Base-by-base conservation (phyloP, 1,140 invertebrate genomes). In the Saccostrea glomerata region DNA sequence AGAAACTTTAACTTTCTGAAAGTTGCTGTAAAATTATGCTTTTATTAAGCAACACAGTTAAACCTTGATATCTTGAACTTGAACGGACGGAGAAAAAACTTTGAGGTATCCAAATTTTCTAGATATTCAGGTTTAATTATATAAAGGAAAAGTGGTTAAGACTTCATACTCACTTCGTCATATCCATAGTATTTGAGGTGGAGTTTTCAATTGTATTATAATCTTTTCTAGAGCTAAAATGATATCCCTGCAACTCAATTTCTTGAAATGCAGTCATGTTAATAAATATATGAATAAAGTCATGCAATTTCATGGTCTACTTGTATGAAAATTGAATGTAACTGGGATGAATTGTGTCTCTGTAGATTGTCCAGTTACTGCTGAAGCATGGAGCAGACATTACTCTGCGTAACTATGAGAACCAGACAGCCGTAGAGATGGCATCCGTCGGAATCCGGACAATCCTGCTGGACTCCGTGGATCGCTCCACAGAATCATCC, bases 331-430 rank as follows among this genome's bases (percentile, higher is more conserved):
- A 63, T 63, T 63, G 58, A 63, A 63, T 63, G 58, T n/a, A 63
- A 4, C 58, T 60, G 58, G 4, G 23, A 13, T 73, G 12, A 13
- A 73, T 25, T 30, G 4, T 11, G 15, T 77, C 4, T 13, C 89
- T 91, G 9, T 91, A 95, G 94, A 93, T 93, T 89, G 93, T 94
- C 30, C 93, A 94, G 85, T 84, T 94, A 54, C 85, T 95, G 47
- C 88, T 95, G n/a, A 89, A 88, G 82, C 92, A 94, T 92, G 94
- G 94, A 60, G 94, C 94, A 70, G 94, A 95, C 87, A 88, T 93
- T 17, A 95, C 94, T 12, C 86, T 94, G 60, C 90, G 91, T n/a
- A 95, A 95, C 88, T 93, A 94, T 87, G 93, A 94, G 40, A 91
- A 91, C 63, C 91, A 93, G 84, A 93, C 94, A n/a, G 94, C 94